Evolutionary conservation across 1,140 invertebrate genomes (phyloP).

Genomic region (Potamilus streckersoni): DNA sequence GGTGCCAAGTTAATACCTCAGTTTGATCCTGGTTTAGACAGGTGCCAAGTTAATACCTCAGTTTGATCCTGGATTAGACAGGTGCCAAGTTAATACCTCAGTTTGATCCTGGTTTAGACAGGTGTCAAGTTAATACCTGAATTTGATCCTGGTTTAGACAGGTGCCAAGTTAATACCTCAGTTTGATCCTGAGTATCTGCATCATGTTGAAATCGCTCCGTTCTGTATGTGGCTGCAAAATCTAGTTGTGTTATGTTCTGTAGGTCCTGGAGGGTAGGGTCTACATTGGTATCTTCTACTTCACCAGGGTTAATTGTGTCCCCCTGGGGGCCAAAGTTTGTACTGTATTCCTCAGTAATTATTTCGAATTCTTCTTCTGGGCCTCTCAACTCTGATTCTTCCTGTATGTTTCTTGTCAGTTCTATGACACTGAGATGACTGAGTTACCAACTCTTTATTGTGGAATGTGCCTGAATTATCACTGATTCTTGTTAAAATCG

Average conservation of each 20-base stretch:
- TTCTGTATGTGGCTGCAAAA: conserved; percentile 22
- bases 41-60: neutral
- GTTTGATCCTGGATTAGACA: neutral
- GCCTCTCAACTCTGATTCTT: no score
- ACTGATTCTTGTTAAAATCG: no score
- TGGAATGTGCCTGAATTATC: no score
- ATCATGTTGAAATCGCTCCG: neutral
- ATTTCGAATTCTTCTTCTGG: conserved; percentile 3
- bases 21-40: no score
- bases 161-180: neutral
- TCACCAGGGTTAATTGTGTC: conserved; percentile 20
- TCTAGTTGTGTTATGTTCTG: conserved; percentile 14
- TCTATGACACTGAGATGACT: no score
- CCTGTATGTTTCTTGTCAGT: no score
- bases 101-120: no score
- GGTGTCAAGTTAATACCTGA: no score
- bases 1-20: no score
- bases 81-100: no score
- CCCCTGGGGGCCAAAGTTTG: neutral
- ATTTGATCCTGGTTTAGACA: no score
- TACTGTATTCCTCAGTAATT: conserved; percentile 4
- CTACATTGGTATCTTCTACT: conserved; percentile 8
- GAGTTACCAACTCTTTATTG: no score
- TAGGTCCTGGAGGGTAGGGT: neutral
- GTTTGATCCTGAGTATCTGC: neutral